A percentile compares a stretch with the other conserved stretches of the same genome.
Conservation (phyloP, 1,140 invertebrate genomes). For the Bradynema listronoti region DNA sequence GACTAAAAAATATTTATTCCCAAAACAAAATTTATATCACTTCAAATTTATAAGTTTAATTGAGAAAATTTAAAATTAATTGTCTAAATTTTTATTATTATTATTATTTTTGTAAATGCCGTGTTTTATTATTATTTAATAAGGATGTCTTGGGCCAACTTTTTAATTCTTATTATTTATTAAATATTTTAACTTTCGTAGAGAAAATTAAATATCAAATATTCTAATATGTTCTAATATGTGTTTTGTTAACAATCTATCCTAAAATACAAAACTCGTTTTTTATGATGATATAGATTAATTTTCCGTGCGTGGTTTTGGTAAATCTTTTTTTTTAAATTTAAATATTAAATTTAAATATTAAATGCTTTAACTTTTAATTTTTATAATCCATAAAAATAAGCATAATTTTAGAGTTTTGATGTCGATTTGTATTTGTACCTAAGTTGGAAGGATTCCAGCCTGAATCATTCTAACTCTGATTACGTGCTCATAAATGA, state of each 20-base stretch:
- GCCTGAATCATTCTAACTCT: slow-evolving; percentile 37
- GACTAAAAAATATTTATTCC: too few species aligned
- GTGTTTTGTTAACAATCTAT: slow-evolving; percentile 5
- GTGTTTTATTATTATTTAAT: too few species aligned
- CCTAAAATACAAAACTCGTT: not conserved
- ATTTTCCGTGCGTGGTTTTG: too few species aligned
- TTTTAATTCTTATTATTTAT: too few species aligned
- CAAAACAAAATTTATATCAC: too few species aligned
- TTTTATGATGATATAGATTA: not conserved
- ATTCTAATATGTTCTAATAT: not conserved
- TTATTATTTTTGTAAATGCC: too few species aligned
- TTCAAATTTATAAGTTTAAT: too few species aligned
- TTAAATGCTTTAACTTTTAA: not conserved
- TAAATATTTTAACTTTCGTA: too few species aligned
- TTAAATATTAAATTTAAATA: not conserved
- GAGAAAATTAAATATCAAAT: too few species aligned
- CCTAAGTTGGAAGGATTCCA: slow-evolving; percentile 47
- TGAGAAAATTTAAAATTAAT: too few species aligned
- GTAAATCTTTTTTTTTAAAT: not conserved
- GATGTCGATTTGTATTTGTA: slow-evolving; percentile 56
- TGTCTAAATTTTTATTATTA: too few species aligned
- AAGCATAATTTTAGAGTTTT: slow-evolving; percentile 43
- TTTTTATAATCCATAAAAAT: not conserved
- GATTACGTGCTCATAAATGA: slow-evolving; percentile 55
- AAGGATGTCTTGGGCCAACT: too few species aligned